Conservation (phyloP, 2,113 vertebrate species). For the Saguinus midas region DNA sequence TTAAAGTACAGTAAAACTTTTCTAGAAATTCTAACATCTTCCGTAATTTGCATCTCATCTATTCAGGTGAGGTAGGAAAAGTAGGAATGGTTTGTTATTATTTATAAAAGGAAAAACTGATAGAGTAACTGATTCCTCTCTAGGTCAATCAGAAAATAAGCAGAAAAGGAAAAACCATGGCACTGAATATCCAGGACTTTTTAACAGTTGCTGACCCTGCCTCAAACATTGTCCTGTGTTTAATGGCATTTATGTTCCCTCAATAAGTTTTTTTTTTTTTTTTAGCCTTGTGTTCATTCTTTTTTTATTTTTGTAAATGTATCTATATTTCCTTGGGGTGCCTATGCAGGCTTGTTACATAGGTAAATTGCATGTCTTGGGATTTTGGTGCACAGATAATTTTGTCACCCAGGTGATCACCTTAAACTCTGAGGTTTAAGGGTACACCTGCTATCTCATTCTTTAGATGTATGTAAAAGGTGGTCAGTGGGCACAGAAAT, state of each 20-base stretch:
- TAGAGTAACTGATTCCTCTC: background rate
- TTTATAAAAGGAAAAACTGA: background rate
- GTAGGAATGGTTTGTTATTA: background rate
- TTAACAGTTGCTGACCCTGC: background rate
- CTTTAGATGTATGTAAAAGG: background rate
- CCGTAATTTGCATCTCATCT: background rate
- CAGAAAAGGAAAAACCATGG: background rate
- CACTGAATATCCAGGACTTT: background rate
- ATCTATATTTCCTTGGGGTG: too few relatives aligned
- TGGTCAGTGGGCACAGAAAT: background rate
- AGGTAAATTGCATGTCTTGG: too few relatives aligned
- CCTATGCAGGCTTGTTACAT: too few relatives aligned
- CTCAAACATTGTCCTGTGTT: background rate
- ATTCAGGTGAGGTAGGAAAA: background rate
- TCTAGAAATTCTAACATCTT: background rate
- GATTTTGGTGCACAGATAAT: too few relatives aligned
- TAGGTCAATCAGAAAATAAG: background rate
- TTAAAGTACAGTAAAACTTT: background rate
- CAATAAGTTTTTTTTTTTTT: background rate
- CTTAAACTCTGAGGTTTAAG: background rate
- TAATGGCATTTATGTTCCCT: background rate
- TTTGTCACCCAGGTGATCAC: too few relatives aligned
- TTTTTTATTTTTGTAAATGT: too few relatives aligned
- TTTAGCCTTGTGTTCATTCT: too few relatives aligned
- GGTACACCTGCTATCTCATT: background rate